Evolutionary conservation across 2,113 vertebrate genomes (phyloP).

Genomic region (Dromas ardeola): DNA sequence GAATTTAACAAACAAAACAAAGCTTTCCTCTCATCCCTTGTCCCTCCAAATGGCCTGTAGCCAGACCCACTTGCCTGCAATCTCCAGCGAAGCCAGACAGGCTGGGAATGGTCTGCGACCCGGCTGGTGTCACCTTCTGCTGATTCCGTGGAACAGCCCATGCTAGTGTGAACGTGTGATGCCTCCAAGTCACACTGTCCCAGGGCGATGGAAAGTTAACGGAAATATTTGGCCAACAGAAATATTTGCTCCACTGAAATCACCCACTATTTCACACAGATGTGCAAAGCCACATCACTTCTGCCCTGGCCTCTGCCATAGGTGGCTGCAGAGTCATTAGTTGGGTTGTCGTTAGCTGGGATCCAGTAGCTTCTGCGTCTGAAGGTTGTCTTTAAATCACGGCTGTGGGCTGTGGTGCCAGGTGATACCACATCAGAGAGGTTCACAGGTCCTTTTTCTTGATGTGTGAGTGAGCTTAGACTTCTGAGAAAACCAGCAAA

Average conservation of each 20-base stretch:
- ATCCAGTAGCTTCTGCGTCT: rapidly evolving
- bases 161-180: background rate
- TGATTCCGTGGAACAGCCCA: rapidly evolving
- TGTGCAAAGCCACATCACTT: background rate
- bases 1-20: constrained; percentile 15
- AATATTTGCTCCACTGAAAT: background rate
- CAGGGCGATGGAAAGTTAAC: background rate
- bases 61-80: background rate
- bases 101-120: background rate
- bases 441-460: background rate
- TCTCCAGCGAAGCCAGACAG: rapidly evolving
- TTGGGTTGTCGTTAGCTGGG: background rate
- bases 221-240: background rate
- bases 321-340: rapidly evolving
- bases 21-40: background rate
- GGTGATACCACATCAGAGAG: background rate
- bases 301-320: background rate
- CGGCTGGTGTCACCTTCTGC: background rate
- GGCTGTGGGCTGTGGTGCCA: background rate
- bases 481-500: background rate
- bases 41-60: background rate
- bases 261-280: rapidly evolving
- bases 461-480: background rate
- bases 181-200: no score
- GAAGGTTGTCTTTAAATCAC: background rate